A percentile compares a stretch with the other conserved stretches of the same genome.
Evolutionary conservation across 1,140 invertebrate genomes (phyloP).

Genomic region (Apis laboriosa): DNA sequence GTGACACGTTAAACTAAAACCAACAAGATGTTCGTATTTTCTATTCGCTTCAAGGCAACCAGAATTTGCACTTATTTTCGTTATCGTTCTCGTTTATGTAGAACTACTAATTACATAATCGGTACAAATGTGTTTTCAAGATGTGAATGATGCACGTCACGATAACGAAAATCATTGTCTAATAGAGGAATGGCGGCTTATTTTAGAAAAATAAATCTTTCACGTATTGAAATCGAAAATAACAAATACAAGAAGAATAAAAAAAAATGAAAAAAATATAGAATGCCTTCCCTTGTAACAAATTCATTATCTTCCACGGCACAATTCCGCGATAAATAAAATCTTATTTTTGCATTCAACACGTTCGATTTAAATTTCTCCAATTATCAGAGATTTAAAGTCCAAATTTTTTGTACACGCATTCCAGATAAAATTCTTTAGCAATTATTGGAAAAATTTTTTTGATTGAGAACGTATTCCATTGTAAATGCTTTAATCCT

Average conservation of each 20-base stretch:
- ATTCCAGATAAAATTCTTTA: background rate
- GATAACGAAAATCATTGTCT: conserved; percentile 35
- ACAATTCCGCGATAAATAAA: too few species aligned
- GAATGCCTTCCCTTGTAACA: too few species aligned
- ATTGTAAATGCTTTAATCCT: background rate
- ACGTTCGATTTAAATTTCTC: background rate
- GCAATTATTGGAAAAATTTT: background rate
- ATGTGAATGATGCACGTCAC: background rate
- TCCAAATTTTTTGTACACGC: background rate
- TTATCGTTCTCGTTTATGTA: conserved; percentile 40
- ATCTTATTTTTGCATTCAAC: too few species aligned
- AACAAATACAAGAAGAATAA: background rate
- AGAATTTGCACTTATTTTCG: conserved; percentile 14
- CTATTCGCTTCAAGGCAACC: background rate
- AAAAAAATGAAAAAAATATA: too few species aligned
- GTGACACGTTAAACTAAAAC: background rate
- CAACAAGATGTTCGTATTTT: conserved; percentile 14
- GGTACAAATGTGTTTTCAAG: background rate
- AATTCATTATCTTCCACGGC: too few species aligned
- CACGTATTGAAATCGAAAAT: background rate
- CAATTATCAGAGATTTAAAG: background rate
- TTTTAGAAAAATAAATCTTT: background rate
- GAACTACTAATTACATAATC: conserved; percentile 21
- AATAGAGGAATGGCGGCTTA: background rate
- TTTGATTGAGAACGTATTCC: background rate